Base-by-base conservation (phyloP, 2,888 invertebrate genomes). In the Lapara coniferarum region DNA sequence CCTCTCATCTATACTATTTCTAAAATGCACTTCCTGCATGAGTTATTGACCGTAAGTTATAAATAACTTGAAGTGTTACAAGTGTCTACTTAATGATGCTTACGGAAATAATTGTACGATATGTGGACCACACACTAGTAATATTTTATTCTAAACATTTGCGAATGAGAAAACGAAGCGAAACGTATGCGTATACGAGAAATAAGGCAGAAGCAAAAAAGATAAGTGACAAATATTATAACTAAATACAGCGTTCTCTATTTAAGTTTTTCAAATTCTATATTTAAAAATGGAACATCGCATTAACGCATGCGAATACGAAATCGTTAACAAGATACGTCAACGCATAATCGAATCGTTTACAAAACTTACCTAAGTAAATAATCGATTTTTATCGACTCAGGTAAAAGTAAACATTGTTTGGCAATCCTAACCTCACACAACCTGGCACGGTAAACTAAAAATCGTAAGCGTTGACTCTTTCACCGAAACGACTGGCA, bases 11-110 rank as follows among this genome's bases (percentile, higher is more conserved):
- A 59, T 46, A 16, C 59, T 63, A 63, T 19, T 49, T 46, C 19
- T 37, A 25, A 71, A 71, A 72, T 19, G 75, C 73, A 66, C 71
- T 75, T 77, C 77, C 75, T 75, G 75, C 70, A 69, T 72, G 73
- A 74, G 77, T 72, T 69, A 75, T 74, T 74, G 75, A 74, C 74
- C 75, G 77, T 44, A 68, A 63, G 44, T 73, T 77, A 75, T 77
- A 75, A 74, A 77, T 77, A 77, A 71, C 73, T 71, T 71, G 71
- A 73, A 74, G 63, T 63, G 63, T 63, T 63, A 63, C 63, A 63
- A 63, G 63, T 63, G 63, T 63, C 63, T 63, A 49, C 63, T 63
- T 63, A 49, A 49, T 46, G 63, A 49, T 63, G 44, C 44, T 59
- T 46, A 63, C 63, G 63, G 63, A 63, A 63, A 63, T 63, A 49